These are phyloP conservation scores for Falco naumanni DNA, from an alignment of 2,797 vertebrate genomes.

Conservation along the genomic window DNA sequence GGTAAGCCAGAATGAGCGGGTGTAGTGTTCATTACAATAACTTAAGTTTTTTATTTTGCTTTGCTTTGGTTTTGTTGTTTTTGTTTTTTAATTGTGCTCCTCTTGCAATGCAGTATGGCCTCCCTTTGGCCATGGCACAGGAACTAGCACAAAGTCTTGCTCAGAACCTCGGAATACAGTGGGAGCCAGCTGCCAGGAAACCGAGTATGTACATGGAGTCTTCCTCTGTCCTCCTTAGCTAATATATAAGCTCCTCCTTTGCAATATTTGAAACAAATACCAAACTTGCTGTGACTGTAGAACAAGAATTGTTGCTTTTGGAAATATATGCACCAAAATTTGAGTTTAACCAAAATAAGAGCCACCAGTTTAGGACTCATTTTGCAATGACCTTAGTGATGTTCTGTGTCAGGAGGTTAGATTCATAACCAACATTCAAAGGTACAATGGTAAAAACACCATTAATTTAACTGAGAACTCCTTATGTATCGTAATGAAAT, in stretches of 20 bases:
- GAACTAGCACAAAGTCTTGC: conserved; percentile 93
- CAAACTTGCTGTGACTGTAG: neutral
- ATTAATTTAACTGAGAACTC: neutral
- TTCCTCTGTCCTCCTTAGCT: conserved; percentile 5
- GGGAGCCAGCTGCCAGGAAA: conserved; percentile 91
- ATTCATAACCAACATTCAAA: neutral
- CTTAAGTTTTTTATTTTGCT: neutral
- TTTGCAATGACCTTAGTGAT: neutral
- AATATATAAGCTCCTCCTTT: neutral
- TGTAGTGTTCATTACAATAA: conserved; percentile 46
- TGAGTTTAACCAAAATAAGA: neutral
- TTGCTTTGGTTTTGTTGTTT: neutral
- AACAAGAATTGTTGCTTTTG: neutral
- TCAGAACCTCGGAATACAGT: conserved; percentile 97
- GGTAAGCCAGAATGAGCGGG: neutral
- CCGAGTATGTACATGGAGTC: conserved; percentile 83
- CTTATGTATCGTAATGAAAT: neutral
- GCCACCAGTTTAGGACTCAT: neutral
- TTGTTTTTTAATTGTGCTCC: neutral
- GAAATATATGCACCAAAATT: neutral
- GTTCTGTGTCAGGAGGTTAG: neutral
- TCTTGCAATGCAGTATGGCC: conserved; percentile 85
- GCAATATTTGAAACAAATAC: neutral
- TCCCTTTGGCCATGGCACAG: conserved; percentile 86
- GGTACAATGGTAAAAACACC: neutral